These are phyloP conservation scores for Elachura formosa DNA, from an alignment of 2,113 vertebrate species.

Conservation along the genomic window DNA sequence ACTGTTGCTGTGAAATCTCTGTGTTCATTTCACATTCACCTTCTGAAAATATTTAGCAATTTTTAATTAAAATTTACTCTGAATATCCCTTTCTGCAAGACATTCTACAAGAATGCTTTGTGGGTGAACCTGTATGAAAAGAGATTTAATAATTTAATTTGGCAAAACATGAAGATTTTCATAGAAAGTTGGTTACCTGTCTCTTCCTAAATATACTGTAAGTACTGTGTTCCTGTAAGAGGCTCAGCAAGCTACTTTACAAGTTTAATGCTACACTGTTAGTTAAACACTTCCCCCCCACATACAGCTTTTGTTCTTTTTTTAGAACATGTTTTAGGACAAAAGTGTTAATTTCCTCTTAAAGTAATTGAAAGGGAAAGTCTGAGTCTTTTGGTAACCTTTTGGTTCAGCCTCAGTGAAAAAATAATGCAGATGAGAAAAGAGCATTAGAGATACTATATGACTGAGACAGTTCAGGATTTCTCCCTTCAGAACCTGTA, in stretches of 20 bases:
- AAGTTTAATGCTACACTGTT: background rate
- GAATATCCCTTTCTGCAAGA: background rate
- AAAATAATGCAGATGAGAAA: background rate
- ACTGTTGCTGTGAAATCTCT: background rate
- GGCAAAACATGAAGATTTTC: background rate
- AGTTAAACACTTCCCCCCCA: rapidly evolving
- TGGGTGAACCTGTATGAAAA: background rate
- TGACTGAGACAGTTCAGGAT: background rate
- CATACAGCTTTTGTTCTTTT: background rate
- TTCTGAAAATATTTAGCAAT: slow-evolving; percentile 15
- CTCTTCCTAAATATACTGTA: background rate
- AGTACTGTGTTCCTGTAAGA: background rate
- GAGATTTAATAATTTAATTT: background rate
- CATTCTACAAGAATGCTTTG: background rate
- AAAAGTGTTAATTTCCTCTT: background rate
- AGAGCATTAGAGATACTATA: background rate
- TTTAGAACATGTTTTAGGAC: background rate
- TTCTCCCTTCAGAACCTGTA: background rate
- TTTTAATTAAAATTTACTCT: slow-evolving; percentile 1
- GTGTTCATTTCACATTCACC: background rate
- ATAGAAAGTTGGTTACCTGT: background rate
- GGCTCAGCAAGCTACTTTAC: background rate
- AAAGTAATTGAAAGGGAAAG: background rate
- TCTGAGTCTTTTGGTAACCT: background rate
- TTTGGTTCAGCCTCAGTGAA: background rate